Conservation (phyloP, 1,140 invertebrate species). For the Zaprionus inermis region DNA sequence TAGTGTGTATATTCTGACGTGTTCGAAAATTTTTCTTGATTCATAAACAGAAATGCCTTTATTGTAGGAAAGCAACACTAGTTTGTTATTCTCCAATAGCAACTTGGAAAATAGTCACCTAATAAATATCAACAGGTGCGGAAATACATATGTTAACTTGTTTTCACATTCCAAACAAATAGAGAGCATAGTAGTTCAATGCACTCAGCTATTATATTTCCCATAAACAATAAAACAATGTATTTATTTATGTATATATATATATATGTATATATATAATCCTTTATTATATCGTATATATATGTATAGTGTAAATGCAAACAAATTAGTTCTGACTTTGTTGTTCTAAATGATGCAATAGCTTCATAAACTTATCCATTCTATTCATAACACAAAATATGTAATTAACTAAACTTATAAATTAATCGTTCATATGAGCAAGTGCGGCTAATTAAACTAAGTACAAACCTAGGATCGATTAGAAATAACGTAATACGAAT, state of each 20-base stretch:
- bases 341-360: constrained; percentile 38
- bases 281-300: constrained; percentile 38
- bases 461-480: constrained; percentile 50
- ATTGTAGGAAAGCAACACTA: constrained; percentile 45
- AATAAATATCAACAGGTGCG: constrained; percentile 64
- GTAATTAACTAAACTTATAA: constrained; percentile 64
- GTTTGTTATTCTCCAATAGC: constrained; percentile 46
- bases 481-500: constrained; percentile 59
- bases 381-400: constrained; percentile 28
- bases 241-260: background rate
- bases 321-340: constrained; percentile 64
- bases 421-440: constrained; percentile 65
- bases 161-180: background rate
- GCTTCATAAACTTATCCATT: constrained; percentile 49
- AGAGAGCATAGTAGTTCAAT: background rate
- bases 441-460: constrained; percentile 77
- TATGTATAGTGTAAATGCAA: constrained; percentile 65
- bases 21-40: constrained; percentile 56
- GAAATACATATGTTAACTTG: background rate
- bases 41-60: constrained; percentile 62
- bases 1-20: constrained; percentile 43
- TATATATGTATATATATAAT: constrained; percentile 22
- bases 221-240: background rate
- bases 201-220: background rate
- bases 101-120: constrained; percentile 26